Conservation (phyloP, 1,140 invertebrate species). For the Heliconius eleuchia region DNA sequence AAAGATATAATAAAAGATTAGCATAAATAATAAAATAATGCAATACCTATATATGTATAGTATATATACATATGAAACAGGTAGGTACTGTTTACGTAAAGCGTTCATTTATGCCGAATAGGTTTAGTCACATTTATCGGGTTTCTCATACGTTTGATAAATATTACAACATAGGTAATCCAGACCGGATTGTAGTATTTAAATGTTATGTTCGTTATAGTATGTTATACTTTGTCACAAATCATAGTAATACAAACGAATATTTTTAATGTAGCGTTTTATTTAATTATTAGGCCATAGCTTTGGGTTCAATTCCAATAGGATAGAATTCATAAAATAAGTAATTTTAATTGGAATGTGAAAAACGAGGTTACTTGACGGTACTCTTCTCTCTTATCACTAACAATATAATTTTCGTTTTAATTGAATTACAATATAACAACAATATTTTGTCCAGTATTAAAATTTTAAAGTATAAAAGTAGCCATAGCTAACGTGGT, state of each 20-base stretch:
- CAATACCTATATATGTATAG: background rate
- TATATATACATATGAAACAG: background rate
- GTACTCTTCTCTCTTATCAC: too few relatives aligned
- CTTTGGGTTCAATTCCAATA: too few relatives aligned
- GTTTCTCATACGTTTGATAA: constrained; percentile 27
- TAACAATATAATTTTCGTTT: too few relatives aligned
- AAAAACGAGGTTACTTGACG: background rate
- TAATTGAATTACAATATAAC: too few relatives aligned
- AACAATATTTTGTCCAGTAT: background rate
- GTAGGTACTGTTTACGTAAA: constrained; percentile 15
- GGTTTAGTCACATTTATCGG: constrained; percentile 13
- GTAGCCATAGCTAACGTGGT: background rate
- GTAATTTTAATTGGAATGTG: too few relatives aligned
- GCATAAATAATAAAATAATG: background rate
- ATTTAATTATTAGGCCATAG: too few relatives aligned
- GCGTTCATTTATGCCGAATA: constrained; percentile 15
- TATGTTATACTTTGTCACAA: too few relatives aligned
- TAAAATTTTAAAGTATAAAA: background rate
- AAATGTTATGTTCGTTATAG: background rate
- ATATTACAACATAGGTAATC: constrained; percentile 6
- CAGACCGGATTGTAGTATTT: background rate
- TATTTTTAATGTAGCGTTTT: too few relatives aligned
- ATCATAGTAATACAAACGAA: too few relatives aligned
- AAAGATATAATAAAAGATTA: too few relatives aligned
- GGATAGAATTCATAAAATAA: too few relatives aligned